Evolutionary conservation across 2,797 vertebrate genomes (phyloP), one percentile per base, ranked within the genome.

Genomic region (Eutrigla gurnardus): DNA sequence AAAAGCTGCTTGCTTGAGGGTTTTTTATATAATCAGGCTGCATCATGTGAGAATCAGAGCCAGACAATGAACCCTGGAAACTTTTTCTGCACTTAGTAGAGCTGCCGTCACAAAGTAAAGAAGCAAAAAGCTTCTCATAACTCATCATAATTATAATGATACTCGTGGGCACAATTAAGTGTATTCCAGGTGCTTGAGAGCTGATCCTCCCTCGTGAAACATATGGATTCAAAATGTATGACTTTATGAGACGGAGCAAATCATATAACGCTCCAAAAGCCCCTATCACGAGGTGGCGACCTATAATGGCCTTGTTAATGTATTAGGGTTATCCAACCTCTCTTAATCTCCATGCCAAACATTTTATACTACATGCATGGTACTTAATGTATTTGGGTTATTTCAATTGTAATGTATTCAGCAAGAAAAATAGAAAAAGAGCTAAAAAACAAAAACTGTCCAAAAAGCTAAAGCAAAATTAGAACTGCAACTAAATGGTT

Each of bases 31-130:
- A 49, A 73, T 55, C 65, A 70, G 54, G 25, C 42, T 2, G 25
- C 52, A 42, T 63, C 25, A 12, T 6, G 45, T 46, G 5, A 65
- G 52, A 69, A 70, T 69, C 62, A 40, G n/a, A 80, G 57, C 40
- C 60, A n/a, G 1, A 79, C 74, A 65, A 59, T 53, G 39, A 76
- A 76, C 32, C 35, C 47, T 49, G n/a, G 32, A 72, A 75, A 75
- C 59, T 52, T 18, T 65, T 77, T 61, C 76, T 68, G 52, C 11
- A 61, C 77, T 71, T 71, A 58, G 59, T 10, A 59, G 54, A 79
- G 73, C 80, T 35, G 75, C 77, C 18, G 3, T 69, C 58, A 61
- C 72, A 80, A 83, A 80, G 76, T 55, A 70, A 57, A 61, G 46
- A 73, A 59, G 76, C 25, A 47, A 37, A 64, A 63, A 35, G 57